Evolutionary conservation across 2,113 vertebrate genomes (phyloP).

Genomic region (Hippolais icterina): DNA sequence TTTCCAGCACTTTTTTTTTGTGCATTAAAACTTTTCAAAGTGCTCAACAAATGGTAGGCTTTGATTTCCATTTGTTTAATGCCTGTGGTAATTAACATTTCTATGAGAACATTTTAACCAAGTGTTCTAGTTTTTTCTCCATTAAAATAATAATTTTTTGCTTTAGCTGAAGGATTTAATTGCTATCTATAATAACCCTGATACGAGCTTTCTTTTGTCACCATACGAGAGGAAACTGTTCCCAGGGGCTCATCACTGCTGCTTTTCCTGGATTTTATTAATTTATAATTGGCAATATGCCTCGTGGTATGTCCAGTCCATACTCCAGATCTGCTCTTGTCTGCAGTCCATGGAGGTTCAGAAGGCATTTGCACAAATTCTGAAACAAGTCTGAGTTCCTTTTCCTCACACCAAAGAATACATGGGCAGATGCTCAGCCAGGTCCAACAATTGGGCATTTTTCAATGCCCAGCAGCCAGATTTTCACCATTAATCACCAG

Average conservation of each 20-base stretch:
- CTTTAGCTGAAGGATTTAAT: slow-evolving; percentile 30
- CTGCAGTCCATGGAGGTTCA: neutral
- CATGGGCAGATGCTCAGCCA: neutral
- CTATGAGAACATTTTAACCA: slow-evolving; percentile 29
- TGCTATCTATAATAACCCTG: neutral
- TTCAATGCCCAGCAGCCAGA: neutral
- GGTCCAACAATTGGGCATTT: neutral
- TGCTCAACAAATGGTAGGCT: slow-evolving; percentile 13
- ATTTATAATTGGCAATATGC: neutral
- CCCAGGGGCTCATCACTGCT: neutral
- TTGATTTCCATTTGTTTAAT: slow-evolving; percentile 53
- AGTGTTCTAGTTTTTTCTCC: slow-evolving; percentile 10
- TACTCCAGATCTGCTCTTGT: neutral
- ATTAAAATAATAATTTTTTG: slow-evolving; percentile 44
- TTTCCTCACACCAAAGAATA: neutral
- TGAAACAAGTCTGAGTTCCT: neutral
- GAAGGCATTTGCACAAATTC: neutral
- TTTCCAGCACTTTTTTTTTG: slow-evolving; percentile 4
- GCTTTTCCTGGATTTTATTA: neutral
- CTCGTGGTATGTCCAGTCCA: neutral
- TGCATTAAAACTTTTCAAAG: slow-evolving; percentile 35
- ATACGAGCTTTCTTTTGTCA: neutral
- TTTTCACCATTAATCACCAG: neutral
- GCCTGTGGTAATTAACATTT: slow-evolving; percentile 52
- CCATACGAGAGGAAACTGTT: neutral